These are phyloP conservation scores for Lysandra bellargus DNA, from an alignment of 2,888 invertebrate genomes.

Conservation along the genomic window DNA sequence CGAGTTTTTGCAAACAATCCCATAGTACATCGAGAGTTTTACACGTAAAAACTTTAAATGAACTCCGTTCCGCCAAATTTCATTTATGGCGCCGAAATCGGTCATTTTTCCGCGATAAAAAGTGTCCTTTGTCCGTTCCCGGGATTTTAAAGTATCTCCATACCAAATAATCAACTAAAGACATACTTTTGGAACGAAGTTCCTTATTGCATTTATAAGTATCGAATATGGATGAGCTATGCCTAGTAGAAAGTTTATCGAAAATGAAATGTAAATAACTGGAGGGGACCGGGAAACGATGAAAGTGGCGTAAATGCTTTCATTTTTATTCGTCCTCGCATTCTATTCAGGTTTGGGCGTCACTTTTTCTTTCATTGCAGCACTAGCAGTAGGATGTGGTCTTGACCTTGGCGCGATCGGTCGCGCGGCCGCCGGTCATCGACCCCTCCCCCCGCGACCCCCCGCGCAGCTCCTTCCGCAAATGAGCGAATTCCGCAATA, in stretches of 20 bases:
- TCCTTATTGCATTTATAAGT: no score
- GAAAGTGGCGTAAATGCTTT: conserved; percentile 56
- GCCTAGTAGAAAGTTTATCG: background rate
- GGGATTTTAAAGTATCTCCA: no score
- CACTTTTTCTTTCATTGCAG: conserved; percentile 77
- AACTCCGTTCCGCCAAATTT: no score
- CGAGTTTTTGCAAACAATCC: background rate
- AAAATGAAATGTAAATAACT: conserved; percentile 3
- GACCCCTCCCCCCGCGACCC: conserved; percentile 52
- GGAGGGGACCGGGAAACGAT: conserved; percentile 19
- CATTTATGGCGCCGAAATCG: no score
- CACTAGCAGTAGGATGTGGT: conserved; percentile 48
- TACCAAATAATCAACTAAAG: no score
- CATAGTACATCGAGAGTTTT: background rate
- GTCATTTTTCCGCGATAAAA: no score
- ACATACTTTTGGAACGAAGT: no score
- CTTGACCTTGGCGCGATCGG: conserved; percentile 77
- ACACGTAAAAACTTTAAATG: background rate
- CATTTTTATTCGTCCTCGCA: conserved; percentile 77
- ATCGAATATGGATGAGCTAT: no score
- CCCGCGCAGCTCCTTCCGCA: conserved; percentile 46
- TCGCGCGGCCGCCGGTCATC: conserved; percentile 72
- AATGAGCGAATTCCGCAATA: conserved; percentile 41
- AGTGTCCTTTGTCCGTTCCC: no score
- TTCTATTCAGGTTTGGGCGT: conserved; percentile 77